A percentile compares a stretch with the other conserved stretches of the same genome.
These are phyloP conservation scores for Diplogasteroides magnus DNA, from an alignment of 1,140 invertebrate genomes.

Conservation along the genomic window DNA sequence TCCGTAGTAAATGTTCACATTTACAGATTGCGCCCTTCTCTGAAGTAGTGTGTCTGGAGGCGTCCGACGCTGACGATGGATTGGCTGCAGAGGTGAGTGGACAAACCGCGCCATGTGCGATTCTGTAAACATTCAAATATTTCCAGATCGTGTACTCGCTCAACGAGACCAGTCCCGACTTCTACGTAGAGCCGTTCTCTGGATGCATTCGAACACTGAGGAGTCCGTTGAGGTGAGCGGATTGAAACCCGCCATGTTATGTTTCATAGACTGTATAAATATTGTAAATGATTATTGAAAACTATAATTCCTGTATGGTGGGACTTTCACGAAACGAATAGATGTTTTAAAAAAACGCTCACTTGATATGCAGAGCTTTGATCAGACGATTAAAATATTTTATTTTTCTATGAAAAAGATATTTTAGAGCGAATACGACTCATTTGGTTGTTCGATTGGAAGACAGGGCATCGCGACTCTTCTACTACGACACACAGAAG, in stretches of 20 bases:
- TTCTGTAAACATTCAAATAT: conserved; percentile 72
- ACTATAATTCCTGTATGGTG: no score
- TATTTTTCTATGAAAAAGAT: background rate
- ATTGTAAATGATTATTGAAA: no score
- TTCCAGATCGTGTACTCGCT: conserved; percentile 60
- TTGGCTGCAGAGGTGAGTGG: no score
- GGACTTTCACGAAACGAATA: no score
- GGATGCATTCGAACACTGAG: background rate
- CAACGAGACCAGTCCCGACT: background rate
- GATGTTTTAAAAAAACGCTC: no score
- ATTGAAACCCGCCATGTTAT: no score
- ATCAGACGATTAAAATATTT: background rate
- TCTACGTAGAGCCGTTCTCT: background rate
- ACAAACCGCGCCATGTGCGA: no score
- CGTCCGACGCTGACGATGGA: conserved; percentile 74
- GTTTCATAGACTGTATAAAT: no score
- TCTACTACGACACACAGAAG: background rate
- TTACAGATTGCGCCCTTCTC: conserved; percentile 21
- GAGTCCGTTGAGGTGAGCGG: background rate
- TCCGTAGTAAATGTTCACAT: background rate
- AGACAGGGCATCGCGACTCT: background rate
- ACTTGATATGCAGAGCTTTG: no score
- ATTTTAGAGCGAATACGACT: background rate
- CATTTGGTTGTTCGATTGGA: background rate
- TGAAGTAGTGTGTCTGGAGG: conserved; percentile 66